Percentiles rank a stretch among this genome's conserved stretches.
Evolutionary conservation across 2,113 vertebrate genomes (phyloP).

Genomic region (Callipepla squamata): DNA sequence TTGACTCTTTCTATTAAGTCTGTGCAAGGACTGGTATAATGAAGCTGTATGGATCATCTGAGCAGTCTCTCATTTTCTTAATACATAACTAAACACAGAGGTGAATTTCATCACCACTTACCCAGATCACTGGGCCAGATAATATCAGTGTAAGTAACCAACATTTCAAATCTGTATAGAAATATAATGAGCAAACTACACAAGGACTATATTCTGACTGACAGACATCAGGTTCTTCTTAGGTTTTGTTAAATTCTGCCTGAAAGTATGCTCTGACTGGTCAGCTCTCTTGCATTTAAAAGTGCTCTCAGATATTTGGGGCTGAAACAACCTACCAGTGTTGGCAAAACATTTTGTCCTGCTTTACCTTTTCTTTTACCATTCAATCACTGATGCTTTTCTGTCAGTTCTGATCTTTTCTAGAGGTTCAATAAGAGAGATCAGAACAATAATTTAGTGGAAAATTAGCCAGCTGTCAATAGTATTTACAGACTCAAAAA

Average conservation of each 20-base stretch:
- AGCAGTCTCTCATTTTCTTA: not conserved
- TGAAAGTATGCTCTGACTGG: not conserved
- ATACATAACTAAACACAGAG: not conserved
- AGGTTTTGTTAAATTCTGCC: not conserved
- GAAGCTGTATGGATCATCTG: not conserved
- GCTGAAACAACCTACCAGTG: not conserved
- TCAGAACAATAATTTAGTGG: not conserved
- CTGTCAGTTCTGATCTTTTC: not conserved
- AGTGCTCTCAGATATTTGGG: not conserved
- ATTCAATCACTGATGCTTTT: not conserved
- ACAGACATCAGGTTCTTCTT: not conserved
- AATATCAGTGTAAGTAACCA: not conserved
- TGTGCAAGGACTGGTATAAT: not conserved
- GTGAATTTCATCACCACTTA: not conserved
- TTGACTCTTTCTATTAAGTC: not conserved
- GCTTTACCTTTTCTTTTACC: not conserved
- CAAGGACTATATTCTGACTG: not conserved
- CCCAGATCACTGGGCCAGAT: not conserved
- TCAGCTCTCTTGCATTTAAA: not conserved
- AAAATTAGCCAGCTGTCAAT: not conserved
- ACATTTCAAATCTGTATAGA: not conserved
- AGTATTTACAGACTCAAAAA: not conserved
- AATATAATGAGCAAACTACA: not conserved
- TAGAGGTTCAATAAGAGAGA: not conserved
- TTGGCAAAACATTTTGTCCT: not conserved